Evolutionary conservation across 1,140 invertebrate genomes (phyloP), one percentile per base, ranked within the genome.

Genomic region (Drosophila sturtevanti): DNA sequence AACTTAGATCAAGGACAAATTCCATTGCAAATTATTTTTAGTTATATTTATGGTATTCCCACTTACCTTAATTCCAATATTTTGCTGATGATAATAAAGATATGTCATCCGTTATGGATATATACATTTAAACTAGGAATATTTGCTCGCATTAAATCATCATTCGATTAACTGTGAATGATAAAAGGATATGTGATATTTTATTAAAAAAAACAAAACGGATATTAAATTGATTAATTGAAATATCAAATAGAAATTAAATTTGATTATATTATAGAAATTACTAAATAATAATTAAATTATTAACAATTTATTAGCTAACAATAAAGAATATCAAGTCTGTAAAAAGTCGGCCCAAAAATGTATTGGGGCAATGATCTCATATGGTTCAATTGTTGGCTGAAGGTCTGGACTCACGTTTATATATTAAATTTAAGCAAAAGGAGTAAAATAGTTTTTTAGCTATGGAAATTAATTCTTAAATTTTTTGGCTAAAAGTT

Each of bases 21-120:
- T 12, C 24, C 22, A 9, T 14, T 34, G 27, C 14, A 56, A 35
- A 56, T 56, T 56, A 56, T 56, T 34, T 34, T 56, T n/a, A 56
- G 27, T 21, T 21, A 48, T 21, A 18, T 48, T 48, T 48, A 48
- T 48, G 41, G 9, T 21, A 21, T 48, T 48, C 12, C 9, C 41
- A 48, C 41, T 48, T 21, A 48, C 41, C 41, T 48, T 5, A 48
- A 21, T 48, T 21, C 16, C 16, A 48, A 38, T 10, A 48, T 48
- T 48, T 48, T 21, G 16, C 41, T 11, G 41, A 48, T 48, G 9
- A 48, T 48, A 48, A 48, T 48, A 48, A 21, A 48, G 41, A 48
- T 48, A 48, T 48, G 41, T 48, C 41, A 1, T 9, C 9, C 18
- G 9, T 18, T 3, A 48, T 16, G 18, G 16, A 48, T 48, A 21